Evolutionary conservation across 2,797 vertebrate genomes (phyloP), one percentile per base, ranked within the genome.

Genomic region (Botia almorhae): DNA sequence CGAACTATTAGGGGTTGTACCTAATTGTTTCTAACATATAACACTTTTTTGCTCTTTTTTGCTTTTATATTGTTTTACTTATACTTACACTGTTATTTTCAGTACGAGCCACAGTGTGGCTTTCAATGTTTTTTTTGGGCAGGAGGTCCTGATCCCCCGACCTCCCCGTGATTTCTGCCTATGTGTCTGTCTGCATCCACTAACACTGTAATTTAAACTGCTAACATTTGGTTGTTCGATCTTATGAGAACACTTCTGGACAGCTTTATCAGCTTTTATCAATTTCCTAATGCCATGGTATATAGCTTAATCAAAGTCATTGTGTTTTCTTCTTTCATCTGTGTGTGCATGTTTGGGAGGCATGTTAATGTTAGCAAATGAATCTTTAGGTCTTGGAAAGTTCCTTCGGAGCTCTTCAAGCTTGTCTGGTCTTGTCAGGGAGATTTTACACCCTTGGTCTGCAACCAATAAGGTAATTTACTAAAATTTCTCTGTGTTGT

Each of bases 391-490:
- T 81, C 21, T 36, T 76, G 67, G 69, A 3, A 39, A 51, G 51
- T n/a, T 48, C 10, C 2, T 58, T 43, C 65, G 43, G 69, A 73
- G 84, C 70, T 80, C 73, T 89, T 61, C 65, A n/a, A 46, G 65
- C 83, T 2, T 89, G 93, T 77, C 90, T 82, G 1, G 76, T 89
- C 91, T 86, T 87, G 92, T 83, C 82, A 14, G 71, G 63, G 48
- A 81, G 82, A 82, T 89, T 89, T 85, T 88, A 85, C 82, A 87
- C 85, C 87, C 90, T 91, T 89, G 86, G 39, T 46, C 16, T 16
- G 2, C 17, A 19, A 8, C 7, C 36, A 29, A 36, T 58, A 33
- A 69, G 60, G 67, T 23, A 0, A 50, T 61, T 48, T 17, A 21
- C 5, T 69, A 14, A 19, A 46, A 26, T n/a, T 46, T 4, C 8